Base-by-base conservation (phyloP, 2,888 invertebrate species). In the Leptinotarsa tumamoca region DNA sequence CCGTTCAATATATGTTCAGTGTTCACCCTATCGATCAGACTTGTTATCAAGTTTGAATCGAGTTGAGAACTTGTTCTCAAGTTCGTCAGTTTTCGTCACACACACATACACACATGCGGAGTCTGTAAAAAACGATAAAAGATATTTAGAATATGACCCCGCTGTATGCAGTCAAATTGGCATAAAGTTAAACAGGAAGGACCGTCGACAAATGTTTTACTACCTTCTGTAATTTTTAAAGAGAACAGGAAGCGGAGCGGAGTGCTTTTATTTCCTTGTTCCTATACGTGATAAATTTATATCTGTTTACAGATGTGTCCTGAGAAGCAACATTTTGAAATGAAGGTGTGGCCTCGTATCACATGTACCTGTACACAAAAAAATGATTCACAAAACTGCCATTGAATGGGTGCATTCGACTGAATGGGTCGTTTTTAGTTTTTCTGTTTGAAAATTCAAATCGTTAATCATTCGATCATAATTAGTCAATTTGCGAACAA, bases 111-210 rank as follows among this genome's bases (percentile, higher is more conserved):
- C 54, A 70, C 66, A 66, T 61, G 66, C 43, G 61, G 61, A 74
- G 73, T 74, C 73, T 74, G 66, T 74, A 68, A 74, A 74, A 74
- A 70, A 68, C 43, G 21, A 58, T 58, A 27, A 70, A 49, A 70
- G 27, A n/a, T 49, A 73, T 70, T 63, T 71, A 61, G n/a, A 43
- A 43, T 50, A 33, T 49, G 27, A 63, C 63, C 63, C 63, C 63
- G 63, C 63, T 63, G 63, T 63, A 17, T 27, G 63, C 63, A 74
- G 67, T 50, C 52, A 74, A 74, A 69, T 74, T 70, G 74, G 70
- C 66, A 56, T 67, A 33, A 74, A 67, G 70, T 61, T 70, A 18
- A 73, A 68, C 54, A 74, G 74, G 70, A 74, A 74, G 67, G 70
- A 70, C 70, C 58, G 33, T 21, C 58, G n/a, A 10, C 21, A 58